Base-by-base conservation (phyloP, 2,113 vertebrate species). In the Melozone crissalis region DNA sequence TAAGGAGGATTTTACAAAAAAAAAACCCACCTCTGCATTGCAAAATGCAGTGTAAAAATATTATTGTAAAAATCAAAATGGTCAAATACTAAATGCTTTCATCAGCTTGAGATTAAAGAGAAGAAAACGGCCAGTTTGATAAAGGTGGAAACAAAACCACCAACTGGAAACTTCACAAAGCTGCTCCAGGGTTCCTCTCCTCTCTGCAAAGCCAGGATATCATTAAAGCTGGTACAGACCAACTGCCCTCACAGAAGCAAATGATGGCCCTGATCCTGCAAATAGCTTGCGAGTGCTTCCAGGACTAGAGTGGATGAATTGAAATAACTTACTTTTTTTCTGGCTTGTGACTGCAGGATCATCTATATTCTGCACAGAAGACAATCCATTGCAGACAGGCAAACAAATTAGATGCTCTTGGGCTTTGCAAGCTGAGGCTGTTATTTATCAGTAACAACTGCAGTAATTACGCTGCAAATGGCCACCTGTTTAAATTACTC, bases 381-480 rank as follows among this genome's bases (percentile, higher is more conserved):
- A 95, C 54, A 85, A 87, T 24, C 26, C 59, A 83, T 5, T 33
- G 84, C 77, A 76, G 49, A 46, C 67, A 83, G 46, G 51, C 54
- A 93, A 89, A 78, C 58, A 76, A 93, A 94, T 89, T 35, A 87
- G 71, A 76, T 83, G 68, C 87, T 94, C 89, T 46, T 39, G 30
- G 31, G 41, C 54, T 83, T 89, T 89, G 74, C 62, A 79, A 85
- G 41, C 81, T 52, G 14, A 92, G 74, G 41, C 55, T 76, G 78
- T 66, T 89, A 93, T 76, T 95, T 82, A 79, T 87, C 74, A 51
- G 88, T 76, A 97, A 91, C 93, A 76, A 89, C 63, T 7, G 7
- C 74, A 89, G 87, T 94, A 93, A 83, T 83, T 91, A 83, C 0
- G 6, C 51, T 87, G 74, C 62, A 82, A 92, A 91, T 58, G 55